phyloP scores from a whole-genome alignment of 1,140 invertebrate species.

The Hyles euphorbiae region DNA sequence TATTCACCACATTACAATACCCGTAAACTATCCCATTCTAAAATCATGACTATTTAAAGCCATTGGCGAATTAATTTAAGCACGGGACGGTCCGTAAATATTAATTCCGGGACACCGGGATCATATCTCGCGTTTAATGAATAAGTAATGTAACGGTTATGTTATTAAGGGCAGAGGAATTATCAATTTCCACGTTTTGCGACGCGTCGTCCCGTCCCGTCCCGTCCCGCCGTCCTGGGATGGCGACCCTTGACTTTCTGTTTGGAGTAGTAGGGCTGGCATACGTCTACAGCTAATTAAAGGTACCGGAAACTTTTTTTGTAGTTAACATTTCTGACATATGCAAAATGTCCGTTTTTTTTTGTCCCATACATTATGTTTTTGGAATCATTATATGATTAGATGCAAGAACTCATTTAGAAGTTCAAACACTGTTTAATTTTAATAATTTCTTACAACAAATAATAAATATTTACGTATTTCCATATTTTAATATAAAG shows the following conservation, averaged over 20 bases:
- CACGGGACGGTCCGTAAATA: constrained; percentile 51
- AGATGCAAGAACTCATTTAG: no score
- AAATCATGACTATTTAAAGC: constrained; percentile 32
- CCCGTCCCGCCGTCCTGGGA: constrained; percentile 5
- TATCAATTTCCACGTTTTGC: constrained; percentile 53
- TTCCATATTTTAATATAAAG: no score
- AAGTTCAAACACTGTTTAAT: no score
- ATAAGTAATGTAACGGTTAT: constrained; percentile 59
- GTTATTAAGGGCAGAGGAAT: constrained; percentile 45
- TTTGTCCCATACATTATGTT: no score
- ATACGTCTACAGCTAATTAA: no score
- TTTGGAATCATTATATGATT: no score
- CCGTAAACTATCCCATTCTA: constrained; percentile 12
- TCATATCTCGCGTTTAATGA: constrained; percentile 57
- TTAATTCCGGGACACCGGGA: constrained; percentile 49
- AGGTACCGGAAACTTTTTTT: no score
- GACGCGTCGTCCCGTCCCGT: no score
- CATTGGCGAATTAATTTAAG: constrained; percentile 48
- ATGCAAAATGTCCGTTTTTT: no score
- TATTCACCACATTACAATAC: constrained; percentile 1
- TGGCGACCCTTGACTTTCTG: background rate
- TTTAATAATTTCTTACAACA: no score
- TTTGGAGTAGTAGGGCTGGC: background rate
- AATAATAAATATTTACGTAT: no score
- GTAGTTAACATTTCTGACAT: no score